Evolutionary conservation across 2,888 invertebrate genomes (phyloP), one percentile per base, ranked within the genome.

Genomic region (Harpalus rubripes): DNA sequence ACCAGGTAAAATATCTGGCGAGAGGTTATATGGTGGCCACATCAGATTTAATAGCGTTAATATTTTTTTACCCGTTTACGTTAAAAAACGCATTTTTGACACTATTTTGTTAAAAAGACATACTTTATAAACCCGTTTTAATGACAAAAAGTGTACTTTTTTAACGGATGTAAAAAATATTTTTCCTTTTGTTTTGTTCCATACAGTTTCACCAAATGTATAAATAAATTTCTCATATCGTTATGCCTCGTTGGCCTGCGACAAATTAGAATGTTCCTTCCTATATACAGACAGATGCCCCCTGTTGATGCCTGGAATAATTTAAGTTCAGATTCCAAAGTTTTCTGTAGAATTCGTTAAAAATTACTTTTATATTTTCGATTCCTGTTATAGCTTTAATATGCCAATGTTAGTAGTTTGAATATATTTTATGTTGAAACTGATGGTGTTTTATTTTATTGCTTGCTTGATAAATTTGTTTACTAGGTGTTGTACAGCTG

Each of bases 391-490:
- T 18, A 10, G 16, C 10, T 44, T 72, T 41, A 72, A 41, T 41
- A 72, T 72, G 41, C 41, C 68, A 41, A 3, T 39, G 39, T 41
- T 72, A 8, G 41, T 72, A 72, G 39, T 72, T 41, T 41, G 68
- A 8, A 41, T 3, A 72, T 72, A 41, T 39, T 63, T 41, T 41
- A 41, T 72, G 68, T 72, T 72, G 41, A 72, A 72, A 72, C 41
- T 39, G 15, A 10, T 22, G 63, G 32, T 72, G 41, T 32, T 72
- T 72, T 72, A 72, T 72, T 72, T 39, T 39, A 72, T 72, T 41
- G 68, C 41, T 16, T 72, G 15, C 16, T 72, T 72, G 68, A 72
- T 72, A 41, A 39, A 72, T 72, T 72, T 41, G 68, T 72, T 63
- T 63, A 63, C 26, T 26, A 26, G 26, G 63, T 63, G 63, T 63